Evolutionary conservation across 2,888 invertebrate genomes (phyloP), one percentile per base, ranked within the genome.

Genomic region (Drosophila diplacantha): DNA sequence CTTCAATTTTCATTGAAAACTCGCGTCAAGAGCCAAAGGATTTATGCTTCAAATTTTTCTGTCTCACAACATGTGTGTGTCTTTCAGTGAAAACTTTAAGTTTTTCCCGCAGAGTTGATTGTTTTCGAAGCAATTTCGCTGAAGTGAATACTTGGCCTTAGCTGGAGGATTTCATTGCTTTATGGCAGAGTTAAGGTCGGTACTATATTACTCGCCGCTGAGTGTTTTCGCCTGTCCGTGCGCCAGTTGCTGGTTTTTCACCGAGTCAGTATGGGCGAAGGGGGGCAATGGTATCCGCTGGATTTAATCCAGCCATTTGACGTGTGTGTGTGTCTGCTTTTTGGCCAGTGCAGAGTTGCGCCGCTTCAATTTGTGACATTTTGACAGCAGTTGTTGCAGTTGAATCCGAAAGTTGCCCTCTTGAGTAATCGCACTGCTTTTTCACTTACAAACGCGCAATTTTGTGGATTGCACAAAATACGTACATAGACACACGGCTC

Each of bases 331-430:
- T 20, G 47, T 38, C 47, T 35, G 44, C 57, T 38, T 61, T 47
- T 55, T 55, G 58, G 37, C 51, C 39, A 65, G 50, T 65, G 41
- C 24, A n/a, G 67, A 61, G 67, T 70, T 52, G 64, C 66, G 71
- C 66, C 64, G 73, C 82, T 83, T 71, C 84, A 83, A 81, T 83
- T 81, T 81, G 79, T 80, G 80, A 80, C 80, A 83, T 81, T 80
- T 83, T 81, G 80, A 79, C 84, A 80, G 80, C 80, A 83, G 80
- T 80, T 80, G 70, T 81, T 81, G 79, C 83, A 81, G 83, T 77
- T 74, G 83, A 83, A 83, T 83, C 81, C 73, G 69, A 74, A 83
- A 78, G 78, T 75, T 79, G 68, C 73, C 75, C 78, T 81, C 78
- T 81, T 75, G 83, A 79, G 78, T 79, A 79, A 79, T 83, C 71